Evolutionary conservation across 2,113 vertebrate genomes (phyloP), one percentile per base, ranked within the genome.

Genomic region (Emberiza fucata): DNA sequence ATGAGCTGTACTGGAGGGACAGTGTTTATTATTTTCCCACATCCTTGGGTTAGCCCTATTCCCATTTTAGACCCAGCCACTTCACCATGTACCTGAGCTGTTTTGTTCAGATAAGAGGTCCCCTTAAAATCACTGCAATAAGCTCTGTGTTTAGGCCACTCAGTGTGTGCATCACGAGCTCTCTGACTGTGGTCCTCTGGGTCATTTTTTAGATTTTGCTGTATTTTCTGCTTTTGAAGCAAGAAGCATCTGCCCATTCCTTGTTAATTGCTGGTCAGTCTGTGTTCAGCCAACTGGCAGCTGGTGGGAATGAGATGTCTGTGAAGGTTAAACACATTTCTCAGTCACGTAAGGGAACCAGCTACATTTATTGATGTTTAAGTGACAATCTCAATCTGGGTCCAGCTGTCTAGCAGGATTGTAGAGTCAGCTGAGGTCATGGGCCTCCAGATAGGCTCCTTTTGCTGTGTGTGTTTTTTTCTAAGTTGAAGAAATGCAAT

Each of bases 211-310:
- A 85, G 78, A 29, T n/a, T 89, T 85, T 91, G 37, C 51, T 68
- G 0, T 79, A 60, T 88, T 81, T 95, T 80, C 24, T 63, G 44
- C 54, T 54, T 95, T 85, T 77, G 63, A 72, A 95, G 22, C 42
- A 82, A 86, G 81, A 88, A 82, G 27, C 75, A 91, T 91, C 93
- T 95, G 84, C 79, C 63, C 37, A 11, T 93, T 85, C 42, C 50
- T 72, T 77, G 92, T 90, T 92, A 94, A 90, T 90, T 95, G 78
- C 81, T 92, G 87, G 90, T 90, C 93, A 91, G 73, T 48, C 76
- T 64, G n/a, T 83, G 63, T 77, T 85, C 86, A 82, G 42, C 66
- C 81, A 87, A 73, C 75, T 83, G 64, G 44, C 3, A 10, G 53
- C 81, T 91, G 42, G 31, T 94, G 77, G 68, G 59, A 95, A 64